These are phyloP conservation scores for Antheraea yamamai DNA, from an alignment of 2,888 invertebrate species.

Conservation along the genomic window DNA sequence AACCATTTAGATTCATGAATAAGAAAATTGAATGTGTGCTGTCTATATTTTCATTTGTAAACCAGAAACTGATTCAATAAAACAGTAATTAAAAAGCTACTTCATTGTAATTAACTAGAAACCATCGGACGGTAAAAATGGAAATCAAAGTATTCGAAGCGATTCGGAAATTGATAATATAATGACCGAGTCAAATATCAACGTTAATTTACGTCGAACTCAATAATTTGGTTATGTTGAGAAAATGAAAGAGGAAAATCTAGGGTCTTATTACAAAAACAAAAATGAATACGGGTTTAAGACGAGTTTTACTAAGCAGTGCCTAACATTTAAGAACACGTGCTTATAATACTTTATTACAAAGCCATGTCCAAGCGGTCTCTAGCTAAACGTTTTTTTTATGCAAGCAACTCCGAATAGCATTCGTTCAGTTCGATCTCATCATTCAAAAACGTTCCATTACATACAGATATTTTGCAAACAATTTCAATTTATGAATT, in stretches of 20 bases:
- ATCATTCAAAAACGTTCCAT: no score
- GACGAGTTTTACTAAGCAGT: neutral
- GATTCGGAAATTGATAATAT: neutral
- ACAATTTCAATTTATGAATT: no score
- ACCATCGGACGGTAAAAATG: neutral
- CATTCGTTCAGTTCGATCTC: no score
- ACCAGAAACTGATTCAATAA: neutral
- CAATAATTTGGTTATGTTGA: neutral
- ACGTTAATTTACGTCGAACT: neutral
- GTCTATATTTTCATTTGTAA: slow-evolving; percentile 22
- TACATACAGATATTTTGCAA: no score
- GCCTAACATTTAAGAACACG: no score
- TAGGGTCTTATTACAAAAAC: no score
- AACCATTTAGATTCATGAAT: slow-evolving; percentile 26
- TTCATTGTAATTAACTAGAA: neutral
- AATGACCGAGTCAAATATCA: neutral
- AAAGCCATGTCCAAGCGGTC: no score
- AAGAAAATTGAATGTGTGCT: slow-evolving; percentile 27
- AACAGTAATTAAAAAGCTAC: neutral
- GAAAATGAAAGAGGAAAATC: neutral
- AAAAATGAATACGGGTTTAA: no score
- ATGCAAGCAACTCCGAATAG: no score
- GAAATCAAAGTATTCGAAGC: neutral
- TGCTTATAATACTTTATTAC: no score
- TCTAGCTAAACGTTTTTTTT: no score